Percentiles rank a stretch among this genome's conserved stretches.
These are phyloP conservation scores for Ctenicera cuprea DNA, from an alignment of 2,888 invertebrate genomes.

Conservation along the genomic window DNA sequence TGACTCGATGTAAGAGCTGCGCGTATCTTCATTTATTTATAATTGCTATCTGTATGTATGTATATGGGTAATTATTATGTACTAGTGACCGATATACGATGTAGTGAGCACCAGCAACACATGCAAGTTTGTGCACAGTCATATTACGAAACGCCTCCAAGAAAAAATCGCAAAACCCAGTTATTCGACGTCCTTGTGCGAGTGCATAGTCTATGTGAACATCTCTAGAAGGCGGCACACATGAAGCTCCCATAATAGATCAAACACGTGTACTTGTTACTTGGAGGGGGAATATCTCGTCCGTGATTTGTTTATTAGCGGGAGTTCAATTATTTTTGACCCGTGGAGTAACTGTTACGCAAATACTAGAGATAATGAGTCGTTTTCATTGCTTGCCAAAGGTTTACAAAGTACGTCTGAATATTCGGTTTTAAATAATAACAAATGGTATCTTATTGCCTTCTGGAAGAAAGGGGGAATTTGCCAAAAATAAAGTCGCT, in stretches of 20 bases:
- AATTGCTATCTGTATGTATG: too few relatives aligned
- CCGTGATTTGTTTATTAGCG: constrained; percentile 13
- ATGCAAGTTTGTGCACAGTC: constrained; percentile 36
- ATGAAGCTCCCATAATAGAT: not conserved
- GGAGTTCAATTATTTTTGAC: constrained; percentile 24
- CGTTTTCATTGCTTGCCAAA: not conserved
- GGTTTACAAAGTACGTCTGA: not conserved
- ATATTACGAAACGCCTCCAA: constrained; percentile 53
- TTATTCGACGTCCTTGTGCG: constrained; percentile 58
- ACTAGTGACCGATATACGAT: constrained; percentile 27
- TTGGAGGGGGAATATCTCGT: constrained; percentile 5
- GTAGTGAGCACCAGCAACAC: not conserved
- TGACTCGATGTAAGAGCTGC: too few relatives aligned
- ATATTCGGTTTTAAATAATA: not conserved
- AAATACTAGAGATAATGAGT: constrained; percentile 10
- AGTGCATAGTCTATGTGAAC: constrained; percentile 31
- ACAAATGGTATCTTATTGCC: not conserved
- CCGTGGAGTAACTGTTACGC: constrained; percentile 9
- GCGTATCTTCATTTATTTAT: too few relatives aligned
- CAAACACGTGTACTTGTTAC: constrained; percentile 2
- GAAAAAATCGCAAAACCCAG: constrained; percentile 54
- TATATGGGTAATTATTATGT: not conserved
- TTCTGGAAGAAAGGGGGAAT: not conserved
- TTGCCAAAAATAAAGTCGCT: not conserved
- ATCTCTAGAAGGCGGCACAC: constrained; percentile 31